Conservation (phyloP, 2,888 invertebrate species). For the Chirona hameri region DNA sequence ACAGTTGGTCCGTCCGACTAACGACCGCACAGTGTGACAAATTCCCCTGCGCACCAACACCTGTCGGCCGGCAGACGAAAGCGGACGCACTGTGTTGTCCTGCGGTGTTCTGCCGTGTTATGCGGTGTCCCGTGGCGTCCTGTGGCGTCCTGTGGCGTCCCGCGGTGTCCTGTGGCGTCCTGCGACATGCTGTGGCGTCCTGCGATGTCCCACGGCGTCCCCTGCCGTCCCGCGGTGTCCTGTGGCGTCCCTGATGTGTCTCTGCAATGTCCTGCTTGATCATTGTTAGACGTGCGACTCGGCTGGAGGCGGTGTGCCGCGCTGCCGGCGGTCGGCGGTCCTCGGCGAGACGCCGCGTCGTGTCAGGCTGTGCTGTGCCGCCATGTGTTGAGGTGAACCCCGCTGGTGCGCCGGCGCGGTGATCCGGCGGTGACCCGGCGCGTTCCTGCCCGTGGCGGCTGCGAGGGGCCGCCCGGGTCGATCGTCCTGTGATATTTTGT, state of each 20-base stretch:
- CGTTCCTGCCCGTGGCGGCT: background rate
- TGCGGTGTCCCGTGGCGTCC: background rate
- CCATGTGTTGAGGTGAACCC: too few species aligned
- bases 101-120: background rate
- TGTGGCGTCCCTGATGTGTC: background rate
- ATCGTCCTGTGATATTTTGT: constrained; percentile 24
- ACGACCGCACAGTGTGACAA: too few species aligned
- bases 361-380: too few species aligned
- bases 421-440: background rate
- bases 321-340: too few species aligned
- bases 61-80: too few species aligned
- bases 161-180: background rate
- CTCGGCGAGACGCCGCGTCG: too few species aligned
- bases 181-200: background rate
- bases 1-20: too few species aligned
- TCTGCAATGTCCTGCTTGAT: background rate
- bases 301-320: too few species aligned
- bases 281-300: too few species aligned
- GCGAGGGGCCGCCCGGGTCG: background rate
- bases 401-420: background rate
- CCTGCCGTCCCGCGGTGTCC: background rate
- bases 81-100: background rate
- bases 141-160: background rate
- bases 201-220: background rate
- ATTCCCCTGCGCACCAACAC: too few species aligned